Evolutionary conservation across 2,888 invertebrate genomes (phyloP).

Genomic region (Archips crataeganus): DNA sequence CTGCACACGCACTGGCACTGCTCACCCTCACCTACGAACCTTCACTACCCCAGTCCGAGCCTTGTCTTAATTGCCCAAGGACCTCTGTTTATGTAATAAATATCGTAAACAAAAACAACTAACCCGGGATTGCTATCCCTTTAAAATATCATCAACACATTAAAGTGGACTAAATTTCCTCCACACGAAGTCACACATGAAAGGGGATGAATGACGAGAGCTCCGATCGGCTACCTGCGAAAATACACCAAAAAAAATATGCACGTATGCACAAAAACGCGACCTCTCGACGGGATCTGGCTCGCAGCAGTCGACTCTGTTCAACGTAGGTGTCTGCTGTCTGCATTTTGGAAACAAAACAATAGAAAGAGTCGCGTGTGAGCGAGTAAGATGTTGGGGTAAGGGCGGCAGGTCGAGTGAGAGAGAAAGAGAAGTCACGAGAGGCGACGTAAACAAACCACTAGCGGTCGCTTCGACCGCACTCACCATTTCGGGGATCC

Average conservation of each 20-base stretch:
- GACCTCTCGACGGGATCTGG: conserved; percentile 74
- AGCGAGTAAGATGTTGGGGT: conserved; percentile 79
- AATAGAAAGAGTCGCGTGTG: conserved; percentile 82
- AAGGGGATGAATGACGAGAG: conserved; percentile 55
- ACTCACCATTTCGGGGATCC: conserved; percentile 84
- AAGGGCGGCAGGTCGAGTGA: conserved; percentile 83
- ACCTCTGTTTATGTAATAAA: conserved; percentile 42
- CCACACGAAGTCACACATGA: conserved; percentile 51
- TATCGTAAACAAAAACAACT: conserved; percentile 9
- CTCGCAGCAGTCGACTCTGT: conserved; percentile 65
- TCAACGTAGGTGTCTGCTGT: conserved; percentile 78
- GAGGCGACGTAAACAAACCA: conserved; percentile 84
- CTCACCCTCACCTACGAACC: conserved; percentile 56
- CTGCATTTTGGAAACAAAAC: conserved; percentile 85
- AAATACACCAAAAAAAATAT: conserved; percentile 76
- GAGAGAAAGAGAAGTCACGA: conserved; percentile 69
- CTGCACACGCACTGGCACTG: conserved; percentile 65
- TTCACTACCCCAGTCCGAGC: conserved; percentile 55
- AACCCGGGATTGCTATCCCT: conserved; percentile 16
- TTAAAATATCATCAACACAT: background rate
- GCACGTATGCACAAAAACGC: conserved; percentile 78
- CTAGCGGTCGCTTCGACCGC: conserved; percentile 83
- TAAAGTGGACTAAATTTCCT: conserved; percentile 7
- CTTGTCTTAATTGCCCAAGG: conserved; percentile 46
- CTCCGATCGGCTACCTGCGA: conserved; percentile 75